These are phyloP conservation scores for Hirtodrosophila trivittata DNA, from an alignment of 2,888 invertebrate genomes.

Conservation along the genomic window DNA sequence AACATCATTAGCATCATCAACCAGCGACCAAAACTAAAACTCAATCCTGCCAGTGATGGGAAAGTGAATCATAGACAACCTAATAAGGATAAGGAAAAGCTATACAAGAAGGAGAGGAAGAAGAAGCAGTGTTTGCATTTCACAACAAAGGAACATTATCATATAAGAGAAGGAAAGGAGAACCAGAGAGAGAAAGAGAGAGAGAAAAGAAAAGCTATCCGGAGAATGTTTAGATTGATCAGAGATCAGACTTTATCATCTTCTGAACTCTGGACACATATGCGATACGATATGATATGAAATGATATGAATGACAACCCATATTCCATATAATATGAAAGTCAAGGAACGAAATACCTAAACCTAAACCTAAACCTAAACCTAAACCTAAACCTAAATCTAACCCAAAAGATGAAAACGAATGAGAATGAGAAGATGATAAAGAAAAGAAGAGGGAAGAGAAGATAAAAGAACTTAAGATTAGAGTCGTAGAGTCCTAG, in stretches of 20 bases:
- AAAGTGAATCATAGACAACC: slow-evolving; percentile 30
- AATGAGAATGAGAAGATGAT: too few relatives aligned
- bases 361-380: too few relatives aligned
- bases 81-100: slow-evolving; percentile 10
- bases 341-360: not conserved
- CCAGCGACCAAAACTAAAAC: slow-evolving; percentile 21
- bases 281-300: slow-evolving; percentile 31
- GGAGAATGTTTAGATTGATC: too few relatives aligned
- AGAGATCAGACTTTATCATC: too few relatives aligned
- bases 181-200: not conserved
- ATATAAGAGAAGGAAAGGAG: not conserved
- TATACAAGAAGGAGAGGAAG: not conserved
- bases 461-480: slow-evolving; percentile 19
- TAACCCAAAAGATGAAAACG: not conserved
- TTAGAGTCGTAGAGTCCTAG: slow-evolving; percentile 7
- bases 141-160: slow-evolving; percentile 7
- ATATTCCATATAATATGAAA: slow-evolving; percentile 27
- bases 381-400: too few relatives aligned
- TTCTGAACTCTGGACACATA: too few relatives aligned
- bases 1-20: not conserved
- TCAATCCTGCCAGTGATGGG: slow-evolving; percentile 50
- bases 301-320: slow-evolving; percentile 13
- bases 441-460: slow-evolving; percentile 1
- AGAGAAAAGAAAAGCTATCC: not conserved
- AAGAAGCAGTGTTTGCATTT: slow-evolving; percentile 33